A percentile compares a stretch with the other conserved stretches of the same genome.
phyloP scores from a whole-genome alignment of 2,797 vertebrate species.

The Pseudotriccus pelzelni region DNA sequence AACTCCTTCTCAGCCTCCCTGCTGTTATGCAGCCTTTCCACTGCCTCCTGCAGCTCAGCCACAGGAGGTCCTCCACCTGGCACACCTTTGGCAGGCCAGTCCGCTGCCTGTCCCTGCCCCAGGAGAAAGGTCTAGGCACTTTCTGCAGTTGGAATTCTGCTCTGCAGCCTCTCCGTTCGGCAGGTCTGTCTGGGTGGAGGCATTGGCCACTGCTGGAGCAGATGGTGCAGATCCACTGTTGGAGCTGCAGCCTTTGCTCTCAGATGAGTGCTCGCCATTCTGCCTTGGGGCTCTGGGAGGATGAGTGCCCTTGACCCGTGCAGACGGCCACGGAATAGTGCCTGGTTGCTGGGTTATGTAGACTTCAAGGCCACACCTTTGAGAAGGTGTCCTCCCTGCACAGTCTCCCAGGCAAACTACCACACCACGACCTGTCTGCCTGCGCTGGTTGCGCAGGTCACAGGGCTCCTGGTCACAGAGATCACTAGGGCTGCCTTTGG shows the following conservation, averaged over 20 bases:
- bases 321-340: not conserved
- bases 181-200: not conserved
- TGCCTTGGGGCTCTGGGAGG: not conserved
- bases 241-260: not conserved
- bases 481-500: not conserved
- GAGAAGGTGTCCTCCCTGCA: fast-evolving
- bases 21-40: not conserved
- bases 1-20: not conserved
- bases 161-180: not conserved
- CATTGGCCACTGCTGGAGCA: not conserved
- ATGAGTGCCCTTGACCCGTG: not conserved
- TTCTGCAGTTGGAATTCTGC: not conserved
- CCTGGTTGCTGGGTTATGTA: not conserved
- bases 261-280: not conserved
- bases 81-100: not conserved
- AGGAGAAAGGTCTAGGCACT: not conserved
- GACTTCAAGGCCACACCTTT: not conserved
- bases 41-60: not conserved
- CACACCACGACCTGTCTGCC: not conserved
- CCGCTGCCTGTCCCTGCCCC: not conserved
- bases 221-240: not conserved
- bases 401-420: fast-evolving
- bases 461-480: not conserved
- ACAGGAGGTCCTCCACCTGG: not conserved
- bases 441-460: not conserved